Evolutionary conservation across 2,888 invertebrate species (phyloP).

Genomic region (Melitaea athalia): DNA sequence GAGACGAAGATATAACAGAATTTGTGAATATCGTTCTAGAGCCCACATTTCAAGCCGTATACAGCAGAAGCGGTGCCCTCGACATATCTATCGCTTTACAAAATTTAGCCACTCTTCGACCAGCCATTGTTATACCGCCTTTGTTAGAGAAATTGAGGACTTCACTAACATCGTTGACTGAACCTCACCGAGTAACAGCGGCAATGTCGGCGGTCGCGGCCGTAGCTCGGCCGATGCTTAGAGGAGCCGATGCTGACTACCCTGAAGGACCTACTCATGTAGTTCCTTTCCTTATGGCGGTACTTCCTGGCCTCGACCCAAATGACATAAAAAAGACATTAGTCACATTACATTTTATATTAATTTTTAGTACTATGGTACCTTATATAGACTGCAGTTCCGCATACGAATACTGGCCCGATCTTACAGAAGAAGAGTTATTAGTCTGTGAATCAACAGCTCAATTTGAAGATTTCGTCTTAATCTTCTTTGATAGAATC

Average conservation of each 20-base stretch:
- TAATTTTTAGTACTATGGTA: slow-evolving; percentile 88
- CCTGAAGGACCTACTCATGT: slow-evolving; percentile 91
- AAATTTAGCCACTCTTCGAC: slow-evolving; percentile 89
- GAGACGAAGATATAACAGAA: slow-evolving; percentile 89
- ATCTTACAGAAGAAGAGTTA: slow-evolving; percentile 90
- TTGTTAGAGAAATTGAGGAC: slow-evolving; percentile 90
- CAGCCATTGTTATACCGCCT: slow-evolving; percentile 91
- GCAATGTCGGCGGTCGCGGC: slow-evolving; percentile 87
- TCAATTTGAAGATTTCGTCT: slow-evolving; percentile 93
- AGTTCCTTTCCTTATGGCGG: slow-evolving; percentile 89
- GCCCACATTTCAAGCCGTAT: slow-evolving; percentile 89
- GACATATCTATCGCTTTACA: slow-evolving; percentile 87
- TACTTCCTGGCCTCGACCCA: slow-evolving; percentile 94
- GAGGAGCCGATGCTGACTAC: slow-evolving; percentile 80
- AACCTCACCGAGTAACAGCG: slow-evolving; percentile 91
- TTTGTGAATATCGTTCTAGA: slow-evolving; percentile 91
- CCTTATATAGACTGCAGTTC: slow-evolving; percentile 93
- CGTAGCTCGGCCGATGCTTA: slow-evolving; percentile 85
- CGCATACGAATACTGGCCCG: slow-evolving; percentile 84
- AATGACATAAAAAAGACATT: slow-evolving; percentile 91
- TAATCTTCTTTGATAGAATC: slow-evolving; percentile 91
- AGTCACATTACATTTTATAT: slow-evolving; percentile 89
- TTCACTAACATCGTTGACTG: slow-evolving; percentile 92
- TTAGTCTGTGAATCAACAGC: slow-evolving; percentile 90
- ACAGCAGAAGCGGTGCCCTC: slow-evolving; percentile 85